Evolutionary conservation across 1,140 invertebrate species (phyloP).

Genomic region (Araneus ventricosus): DNA sequence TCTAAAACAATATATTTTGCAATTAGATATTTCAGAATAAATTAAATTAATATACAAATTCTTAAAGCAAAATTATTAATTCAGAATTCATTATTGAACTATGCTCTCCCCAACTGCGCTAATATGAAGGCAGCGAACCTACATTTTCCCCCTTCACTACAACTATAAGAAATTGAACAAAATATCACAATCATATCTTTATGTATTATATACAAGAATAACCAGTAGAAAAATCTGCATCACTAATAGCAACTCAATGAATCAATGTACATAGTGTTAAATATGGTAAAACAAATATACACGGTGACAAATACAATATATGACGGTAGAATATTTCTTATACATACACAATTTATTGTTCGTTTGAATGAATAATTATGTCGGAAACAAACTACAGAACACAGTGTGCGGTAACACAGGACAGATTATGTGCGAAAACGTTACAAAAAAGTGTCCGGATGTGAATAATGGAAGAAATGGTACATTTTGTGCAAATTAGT

Average conservation of each 20-base stretch:
- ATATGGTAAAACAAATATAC: constrained; percentile 56
- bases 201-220: constrained; percentile 50
- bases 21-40: no score
- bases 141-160: not conserved
- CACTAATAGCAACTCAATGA: constrained; percentile 64
- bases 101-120: not conserved
- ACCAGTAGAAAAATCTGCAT: constrained; percentile 65
- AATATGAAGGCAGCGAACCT: not conserved
- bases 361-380: constrained; percentile 8
- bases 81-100: not conserved
- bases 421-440: not conserved
- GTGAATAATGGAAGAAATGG: constrained; percentile 11
- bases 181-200: constrained; percentile 69
- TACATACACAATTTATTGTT: constrained; percentile 42
- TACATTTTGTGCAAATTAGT: constrained; percentile 28
- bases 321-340: constrained; percentile 19
- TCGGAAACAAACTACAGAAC: constrained; percentile 5
- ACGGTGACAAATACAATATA: constrained; percentile 35
- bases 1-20: no score
- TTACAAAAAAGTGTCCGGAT: not conserved
- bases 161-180: constrained; percentile 34
- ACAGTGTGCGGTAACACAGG: not conserved
- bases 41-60: no score
- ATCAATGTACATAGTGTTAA: constrained; percentile 54
- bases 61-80: no score